Percentiles rank a stretch among this genome's conserved stretches.
Conservation (phyloP, 2,888 invertebrate genomes). For the Cephus nigrinus region DNA sequence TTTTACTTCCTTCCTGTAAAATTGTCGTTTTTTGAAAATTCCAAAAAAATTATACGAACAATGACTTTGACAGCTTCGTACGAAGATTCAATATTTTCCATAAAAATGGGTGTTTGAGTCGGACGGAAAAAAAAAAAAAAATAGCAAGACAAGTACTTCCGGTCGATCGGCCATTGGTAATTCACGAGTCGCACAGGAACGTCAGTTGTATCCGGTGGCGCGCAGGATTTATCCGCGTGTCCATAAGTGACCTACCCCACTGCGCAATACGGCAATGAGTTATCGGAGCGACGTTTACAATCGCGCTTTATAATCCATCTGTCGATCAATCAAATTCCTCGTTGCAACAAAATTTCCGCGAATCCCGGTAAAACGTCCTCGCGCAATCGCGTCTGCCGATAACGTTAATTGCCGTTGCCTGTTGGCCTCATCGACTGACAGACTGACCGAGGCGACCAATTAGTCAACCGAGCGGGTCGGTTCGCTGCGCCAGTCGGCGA, state of each 20-base stretch:
- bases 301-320: not conserved
- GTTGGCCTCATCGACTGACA: too few species aligned
- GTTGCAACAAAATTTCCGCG: not conserved
- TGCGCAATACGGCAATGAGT: not conserved
- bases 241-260: conserved; percentile 3
- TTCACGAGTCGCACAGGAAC: not conserved
- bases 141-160: not conserved
- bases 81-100: not conserved
- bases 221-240: not conserved
- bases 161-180: not conserved
- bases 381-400: not conserved
- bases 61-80: not conserved
- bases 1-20: too few species aligned
- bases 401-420: not conserved
- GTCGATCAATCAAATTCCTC: not conserved
- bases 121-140: not conserved
- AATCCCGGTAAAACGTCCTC: not conserved
- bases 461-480: too few species aligned
- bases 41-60: too few species aligned
- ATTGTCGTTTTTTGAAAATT: too few species aligned
- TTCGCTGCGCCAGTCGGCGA: not conserved
- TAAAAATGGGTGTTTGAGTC: not conserved
- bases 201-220: not conserved
- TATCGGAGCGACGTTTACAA: not conserved
- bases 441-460: too few species aligned